A percentile compares a stretch with the other conserved stretches of the same genome.
Conservation (phyloP, 1,140 invertebrate species). For the Drosophila repletoides region DNA sequence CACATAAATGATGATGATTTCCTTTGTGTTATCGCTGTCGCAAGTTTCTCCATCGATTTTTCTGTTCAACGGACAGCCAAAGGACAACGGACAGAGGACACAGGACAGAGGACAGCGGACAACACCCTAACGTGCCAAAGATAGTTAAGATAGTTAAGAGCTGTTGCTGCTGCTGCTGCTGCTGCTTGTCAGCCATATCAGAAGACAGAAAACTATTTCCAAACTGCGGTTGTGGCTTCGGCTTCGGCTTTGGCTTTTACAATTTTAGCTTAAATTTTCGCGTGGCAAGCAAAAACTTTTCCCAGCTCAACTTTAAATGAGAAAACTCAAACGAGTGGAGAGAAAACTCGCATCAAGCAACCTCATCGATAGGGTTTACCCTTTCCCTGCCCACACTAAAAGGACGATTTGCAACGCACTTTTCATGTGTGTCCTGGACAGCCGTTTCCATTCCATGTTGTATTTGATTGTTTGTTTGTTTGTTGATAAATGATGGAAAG, state of each 20-base stretch:
- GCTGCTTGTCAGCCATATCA: conserved; percentile 37
- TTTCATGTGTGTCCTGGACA: conserved; percentile 36
- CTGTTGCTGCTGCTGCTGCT: conserved; percentile 11
- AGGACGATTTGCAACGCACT: conserved; percentile 4
- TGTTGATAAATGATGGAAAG: conserved; percentile 44
- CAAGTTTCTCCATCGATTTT: conserved; percentile 62
- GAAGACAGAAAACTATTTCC: conserved; percentile 31
- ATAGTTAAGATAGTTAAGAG: conserved; percentile 58
- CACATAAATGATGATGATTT: conserved; percentile 17
- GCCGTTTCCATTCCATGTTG: conserved; percentile 1
- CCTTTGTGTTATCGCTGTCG: conserved; percentile 10
- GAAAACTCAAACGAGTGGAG: conserved; percentile 11
- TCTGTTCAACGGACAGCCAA: too few relatives aligned
- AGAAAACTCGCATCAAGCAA: background rate
- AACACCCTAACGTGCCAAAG: conserved; percentile 67
- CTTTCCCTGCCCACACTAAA: background rate
- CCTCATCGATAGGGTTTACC: background rate
- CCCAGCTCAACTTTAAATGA: conserved; percentile 47
- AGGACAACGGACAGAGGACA: too few relatives aligned
- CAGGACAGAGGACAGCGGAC: too few relatives aligned
- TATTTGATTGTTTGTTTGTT: too few relatives aligned
- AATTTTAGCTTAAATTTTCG: conserved; percentile 18
- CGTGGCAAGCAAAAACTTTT: conserved; percentile 18
- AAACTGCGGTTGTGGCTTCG: conserved; percentile 21
- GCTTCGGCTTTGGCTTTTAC: background rate